Evolutionary conservation across 1,140 invertebrate species (phyloP).

Genomic region (Aethina tumida): DNA sequence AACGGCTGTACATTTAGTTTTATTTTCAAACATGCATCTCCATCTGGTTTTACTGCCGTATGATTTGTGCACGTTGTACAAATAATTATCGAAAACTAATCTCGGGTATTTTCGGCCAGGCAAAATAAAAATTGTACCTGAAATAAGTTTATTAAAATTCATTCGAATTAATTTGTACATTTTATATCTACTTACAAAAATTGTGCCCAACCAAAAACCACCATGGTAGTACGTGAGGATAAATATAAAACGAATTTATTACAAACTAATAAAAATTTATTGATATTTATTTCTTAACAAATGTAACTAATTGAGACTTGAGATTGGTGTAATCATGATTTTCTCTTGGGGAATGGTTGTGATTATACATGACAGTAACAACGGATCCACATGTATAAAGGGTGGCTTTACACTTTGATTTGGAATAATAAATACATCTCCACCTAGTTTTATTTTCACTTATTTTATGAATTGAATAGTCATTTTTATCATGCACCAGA

Average conservation of each 20-base stretch:
- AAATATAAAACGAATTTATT: no score
- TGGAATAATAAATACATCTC: constrained; percentile 21
- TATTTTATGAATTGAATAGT: constrained; percentile 17
- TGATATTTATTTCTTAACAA: no score
- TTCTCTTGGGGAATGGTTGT: constrained; percentile 17
- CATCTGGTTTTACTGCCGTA: not conserved
- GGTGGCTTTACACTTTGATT: constrained; percentile 21
- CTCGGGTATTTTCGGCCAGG: not conserved
- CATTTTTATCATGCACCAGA: constrained; percentile 15
- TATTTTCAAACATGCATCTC: not conserved
- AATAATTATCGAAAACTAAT: not conserved
- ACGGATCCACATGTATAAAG: constrained; percentile 15
- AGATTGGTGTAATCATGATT: no score
- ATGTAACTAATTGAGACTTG: no score
- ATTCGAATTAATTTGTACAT: no score
- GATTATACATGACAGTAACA: constrained; percentile 13
- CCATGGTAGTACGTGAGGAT: no score
- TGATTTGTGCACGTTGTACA: not conserved
- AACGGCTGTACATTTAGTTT: not conserved
- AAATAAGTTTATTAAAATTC: no score
- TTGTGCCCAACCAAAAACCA: no score
- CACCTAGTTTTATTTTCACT: constrained; percentile 19
- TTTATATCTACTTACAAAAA: no score
- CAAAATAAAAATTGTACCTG: not conserved
- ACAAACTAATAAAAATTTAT: no score